These are phyloP conservation scores for Epinephelus cyanopodus DNA, from an alignment of 2,113 vertebrate genomes.

Conservation along the genomic window DNA sequence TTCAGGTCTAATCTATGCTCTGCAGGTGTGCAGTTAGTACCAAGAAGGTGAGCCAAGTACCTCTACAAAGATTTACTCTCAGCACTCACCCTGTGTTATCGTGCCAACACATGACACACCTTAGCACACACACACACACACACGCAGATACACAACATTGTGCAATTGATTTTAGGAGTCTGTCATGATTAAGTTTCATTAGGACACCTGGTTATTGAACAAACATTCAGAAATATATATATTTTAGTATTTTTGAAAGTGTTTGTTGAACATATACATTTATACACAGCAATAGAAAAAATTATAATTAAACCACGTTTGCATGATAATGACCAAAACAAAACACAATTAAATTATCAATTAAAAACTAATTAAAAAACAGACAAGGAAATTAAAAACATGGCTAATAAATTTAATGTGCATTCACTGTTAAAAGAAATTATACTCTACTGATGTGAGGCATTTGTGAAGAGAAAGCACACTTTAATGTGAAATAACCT, in stretches of 20 bases:
- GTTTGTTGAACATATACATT: neutral
- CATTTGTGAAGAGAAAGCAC: neutral
- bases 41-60: slow-evolving; percentile 64
- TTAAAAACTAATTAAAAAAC: too few species aligned
- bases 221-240: neutral
- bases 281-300: neutral
- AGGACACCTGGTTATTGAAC: neutral
- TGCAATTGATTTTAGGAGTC: slow-evolving; percentile 19
- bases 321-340: neutral
- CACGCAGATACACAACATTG: slow-evolving; percentile 38
- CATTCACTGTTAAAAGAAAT: neutral
- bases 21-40: slow-evolving; percentile 74
- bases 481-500: neutral
- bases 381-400: slow-evolving; percentile 6
- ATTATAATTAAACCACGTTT: neutral
- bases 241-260: too few species aligned
- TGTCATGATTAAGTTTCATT: slow-evolving; percentile 28
- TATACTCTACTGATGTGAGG: neutral
- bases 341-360: neutral
- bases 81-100: slow-evolving; percentile 55
- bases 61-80: slow-evolving; percentile 73
- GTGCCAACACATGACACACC: slow-evolving; percentile 29
- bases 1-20: slow-evolving; percentile 79
- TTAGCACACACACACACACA: neutral
- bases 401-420: slow-evolving; percentile 15